phyloP scores from a whole-genome alignment of 2,797 vertebrate genomes.

The Rhabdophis nuchalis region DNA sequence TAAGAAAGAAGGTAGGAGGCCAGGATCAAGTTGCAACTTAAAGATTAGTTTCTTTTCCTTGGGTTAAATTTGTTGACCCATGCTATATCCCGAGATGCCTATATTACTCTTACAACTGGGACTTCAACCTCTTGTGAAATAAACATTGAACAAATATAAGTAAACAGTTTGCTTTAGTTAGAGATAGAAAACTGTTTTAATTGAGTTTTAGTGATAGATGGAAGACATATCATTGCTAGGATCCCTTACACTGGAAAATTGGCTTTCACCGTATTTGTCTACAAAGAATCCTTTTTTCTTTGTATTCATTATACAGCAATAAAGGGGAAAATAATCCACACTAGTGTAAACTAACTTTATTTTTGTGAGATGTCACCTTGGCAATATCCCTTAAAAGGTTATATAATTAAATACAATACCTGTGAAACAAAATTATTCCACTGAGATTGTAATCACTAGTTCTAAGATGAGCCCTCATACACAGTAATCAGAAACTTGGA shows the following conservation, averaged over 20 bases:
- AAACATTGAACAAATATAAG: slow-evolving; percentile 80
- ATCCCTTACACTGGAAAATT: slow-evolving; percentile 73
- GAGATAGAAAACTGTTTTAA: slow-evolving; percentile 77
- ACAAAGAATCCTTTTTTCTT: slow-evolving; percentile 69
- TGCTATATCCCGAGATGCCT: slow-evolving; percentile 73
- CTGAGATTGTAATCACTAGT: neutral
- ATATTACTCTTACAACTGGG: slow-evolving; percentile 75
- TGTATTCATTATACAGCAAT: slow-evolving; percentile 52
- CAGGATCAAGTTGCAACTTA: slow-evolving; percentile 68
- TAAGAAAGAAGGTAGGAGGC: slow-evolving; percentile 57
- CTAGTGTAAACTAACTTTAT: slow-evolving; percentile 58
- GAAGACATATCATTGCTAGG: slow-evolving; percentile 76
- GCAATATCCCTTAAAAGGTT: neutral
- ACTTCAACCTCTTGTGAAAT: slow-evolving; percentile 75
- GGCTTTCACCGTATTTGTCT: slow-evolving; percentile 61
- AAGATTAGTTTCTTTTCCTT: slow-evolving; percentile 68
- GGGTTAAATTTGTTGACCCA: slow-evolving; percentile 81
- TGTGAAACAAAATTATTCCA: neutral
- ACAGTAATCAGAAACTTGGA: neutral
- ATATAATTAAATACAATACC: neutral
- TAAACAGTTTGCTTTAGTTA: slow-evolving; percentile 85
- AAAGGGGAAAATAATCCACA: slow-evolving; percentile 56
- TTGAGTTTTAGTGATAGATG: slow-evolving; percentile 83
- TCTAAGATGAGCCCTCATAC: neutral
- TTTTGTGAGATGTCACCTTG: neutral